Percentiles rank a stretch among this genome's conserved stretches.
Conservation (phyloP, 2,888 invertebrate species). For the Agriopis leucophaearia region DNA sequence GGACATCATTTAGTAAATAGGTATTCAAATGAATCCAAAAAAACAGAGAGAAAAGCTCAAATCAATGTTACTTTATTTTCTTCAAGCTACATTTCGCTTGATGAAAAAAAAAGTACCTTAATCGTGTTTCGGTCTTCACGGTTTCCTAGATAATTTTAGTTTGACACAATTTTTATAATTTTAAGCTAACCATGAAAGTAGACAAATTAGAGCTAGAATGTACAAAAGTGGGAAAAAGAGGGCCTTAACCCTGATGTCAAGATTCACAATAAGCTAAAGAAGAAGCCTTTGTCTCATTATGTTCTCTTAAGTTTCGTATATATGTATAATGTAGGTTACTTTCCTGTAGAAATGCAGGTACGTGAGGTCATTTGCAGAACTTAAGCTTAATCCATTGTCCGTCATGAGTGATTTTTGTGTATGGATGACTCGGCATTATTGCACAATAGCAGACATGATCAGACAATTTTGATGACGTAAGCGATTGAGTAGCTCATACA, state of each 20-base stretch:
- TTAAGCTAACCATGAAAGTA: too few species aligned
- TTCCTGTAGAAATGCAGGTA: constrained; percentile 21
- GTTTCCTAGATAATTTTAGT: too few species aligned
- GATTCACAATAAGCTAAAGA: constrained; percentile 1
- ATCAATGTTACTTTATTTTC: too few species aligned
- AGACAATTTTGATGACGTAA: constrained; percentile 32
- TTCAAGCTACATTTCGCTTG: too few species aligned
- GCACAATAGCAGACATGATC: constrained; percentile 33
- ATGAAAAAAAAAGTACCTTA: too few species aligned
- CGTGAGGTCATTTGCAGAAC: constrained; percentile 27
- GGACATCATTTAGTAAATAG: too few species aligned
- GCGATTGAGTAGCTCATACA: constrained; percentile 21
- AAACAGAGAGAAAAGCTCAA: too few species aligned
- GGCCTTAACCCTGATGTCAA: neutral
- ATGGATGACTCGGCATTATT: constrained; percentile 36
- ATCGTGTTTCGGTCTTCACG: too few species aligned
- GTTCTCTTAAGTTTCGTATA: neutral
- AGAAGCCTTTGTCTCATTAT: constrained; percentile 3
- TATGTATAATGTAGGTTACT: neutral
- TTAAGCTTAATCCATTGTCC: constrained; percentile 22
- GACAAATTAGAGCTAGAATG: too few species aligned
- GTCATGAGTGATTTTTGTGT: constrained; percentile 28
- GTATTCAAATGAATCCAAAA: too few species aligned
- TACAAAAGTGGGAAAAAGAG: too few species aligned
- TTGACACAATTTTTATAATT: too few species aligned